Conservation (phyloP, 1,140 invertebrate genomes). For the Drosophila willistoni region DNA sequence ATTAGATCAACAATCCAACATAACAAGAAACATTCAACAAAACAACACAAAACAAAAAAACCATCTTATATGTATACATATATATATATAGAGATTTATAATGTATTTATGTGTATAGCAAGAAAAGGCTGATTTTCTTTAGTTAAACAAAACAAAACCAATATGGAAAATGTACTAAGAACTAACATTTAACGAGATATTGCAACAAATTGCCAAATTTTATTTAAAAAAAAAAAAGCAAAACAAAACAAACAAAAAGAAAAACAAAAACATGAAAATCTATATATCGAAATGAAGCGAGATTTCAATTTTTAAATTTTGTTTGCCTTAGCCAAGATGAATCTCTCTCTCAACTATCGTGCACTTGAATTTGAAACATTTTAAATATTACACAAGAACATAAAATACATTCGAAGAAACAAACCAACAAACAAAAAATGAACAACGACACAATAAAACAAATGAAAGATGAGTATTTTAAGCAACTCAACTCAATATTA, state of each 20-base stretch:
- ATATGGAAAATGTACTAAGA: conserved; percentile 35
- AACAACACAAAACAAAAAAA: neutral
- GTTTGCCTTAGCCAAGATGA: conserved; percentile 36
- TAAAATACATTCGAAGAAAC: neutral
- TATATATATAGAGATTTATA: conserved; percentile 33
- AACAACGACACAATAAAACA: conserved; percentile 11
- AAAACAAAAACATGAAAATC: conserved; percentile 16
- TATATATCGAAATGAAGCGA: neutral
- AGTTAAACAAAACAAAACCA: conserved; percentile 60
- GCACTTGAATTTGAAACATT: neutral
- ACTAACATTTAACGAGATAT: conserved; percentile 58
- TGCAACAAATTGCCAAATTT: conserved; percentile 79
- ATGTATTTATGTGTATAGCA: conserved; percentile 76
- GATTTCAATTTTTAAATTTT: conserved; percentile 22
- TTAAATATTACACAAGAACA: neutral
- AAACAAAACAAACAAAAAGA: neutral
- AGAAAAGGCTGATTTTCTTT: conserved; percentile 81
- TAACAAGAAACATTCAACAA: conserved; percentile 7
- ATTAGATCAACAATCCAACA: conserved; percentile 3
- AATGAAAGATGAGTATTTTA: conserved; percentile 20
- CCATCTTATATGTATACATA: conserved; percentile 13
- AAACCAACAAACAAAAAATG: neutral
- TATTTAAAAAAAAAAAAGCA: no score
- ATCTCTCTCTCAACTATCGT: conserved; percentile 39
- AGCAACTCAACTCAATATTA: conserved; percentile 10